These are phyloP conservation scores for Mythimna albipuncta DNA, from an alignment of 2,888 invertebrate genomes.

Conservation along the genomic window DNA sequence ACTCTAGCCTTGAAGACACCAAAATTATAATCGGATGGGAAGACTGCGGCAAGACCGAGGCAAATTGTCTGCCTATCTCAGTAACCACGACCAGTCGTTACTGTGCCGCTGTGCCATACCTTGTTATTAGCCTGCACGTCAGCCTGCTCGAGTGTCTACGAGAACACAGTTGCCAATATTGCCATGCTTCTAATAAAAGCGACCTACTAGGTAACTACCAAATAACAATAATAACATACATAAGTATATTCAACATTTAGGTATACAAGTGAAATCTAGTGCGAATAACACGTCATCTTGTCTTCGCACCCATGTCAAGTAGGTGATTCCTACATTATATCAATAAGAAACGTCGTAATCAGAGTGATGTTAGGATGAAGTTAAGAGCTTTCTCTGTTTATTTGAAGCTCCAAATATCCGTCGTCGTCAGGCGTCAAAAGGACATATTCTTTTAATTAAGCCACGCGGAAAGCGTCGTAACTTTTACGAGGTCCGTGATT, in stretches of 20 bases:
- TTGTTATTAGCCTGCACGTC: too few species aligned
- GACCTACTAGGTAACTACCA: neutral
- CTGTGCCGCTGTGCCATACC: constrained; percentile 4
- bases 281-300: neutral
- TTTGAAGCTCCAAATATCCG: constrained; percentile 60
- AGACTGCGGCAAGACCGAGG: too few species aligned
- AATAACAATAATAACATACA: neutral
- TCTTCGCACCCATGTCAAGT: neutral
- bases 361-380: constrained; percentile 44
- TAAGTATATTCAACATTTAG: neutral
- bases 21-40: too few species aligned
- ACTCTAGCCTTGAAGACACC: too few species aligned
- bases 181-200: neutral
- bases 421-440: constrained; percentile 76
- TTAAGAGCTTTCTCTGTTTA: constrained; percentile 57
- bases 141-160: neutral
- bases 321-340: constrained; percentile 10
- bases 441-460: constrained; percentile 90
- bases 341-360: constrained; percentile 38
- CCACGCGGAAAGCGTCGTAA: constrained; percentile 87
- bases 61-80: too few species aligned
- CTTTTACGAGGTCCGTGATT: constrained; percentile 88
- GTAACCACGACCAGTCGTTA: too few species aligned
- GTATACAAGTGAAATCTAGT: neutral
- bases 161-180: neutral